These are phyloP conservation scores for Trinectes maculatus DNA, from an alignment of 2,113 vertebrate species.

Conservation along the genomic window DNA sequence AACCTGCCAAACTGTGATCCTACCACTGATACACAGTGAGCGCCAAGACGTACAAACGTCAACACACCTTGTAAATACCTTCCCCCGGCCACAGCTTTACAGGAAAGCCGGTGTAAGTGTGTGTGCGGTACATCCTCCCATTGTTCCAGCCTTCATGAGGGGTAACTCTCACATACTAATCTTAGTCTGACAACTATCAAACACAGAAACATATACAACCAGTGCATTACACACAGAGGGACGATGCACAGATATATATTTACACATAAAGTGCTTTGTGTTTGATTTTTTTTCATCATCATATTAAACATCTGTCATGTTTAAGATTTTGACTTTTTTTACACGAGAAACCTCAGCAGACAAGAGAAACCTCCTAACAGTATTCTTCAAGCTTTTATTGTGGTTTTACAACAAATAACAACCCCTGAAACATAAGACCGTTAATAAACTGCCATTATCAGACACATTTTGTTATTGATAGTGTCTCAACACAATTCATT, in stretches of 20 bases:
- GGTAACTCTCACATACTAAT: constrained; percentile 54
- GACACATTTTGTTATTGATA: too few species aligned
- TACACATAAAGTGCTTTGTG: too few species aligned
- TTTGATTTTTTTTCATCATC: too few species aligned
- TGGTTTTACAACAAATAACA: too few species aligned
- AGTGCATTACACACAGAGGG: constrained; percentile 46
- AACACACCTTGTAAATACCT: constrained; percentile 53
- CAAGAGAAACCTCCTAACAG: too few species aligned
- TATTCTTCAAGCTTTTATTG: too few species aligned
- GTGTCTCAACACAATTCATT: too few species aligned
- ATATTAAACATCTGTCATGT: neutral
- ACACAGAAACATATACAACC: neutral
- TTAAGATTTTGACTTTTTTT: too few species aligned
- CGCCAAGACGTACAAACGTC: constrained; percentile 8
- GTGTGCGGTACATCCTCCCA: constrained; percentile 71
- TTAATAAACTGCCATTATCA: too few species aligned
- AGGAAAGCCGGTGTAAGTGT: constrained; percentile 38
- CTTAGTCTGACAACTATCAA: constrained; percentile 39
- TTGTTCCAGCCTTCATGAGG: constrained; percentile 69
- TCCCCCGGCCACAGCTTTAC: constrained; percentile 28
- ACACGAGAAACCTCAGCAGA: too few species aligned
- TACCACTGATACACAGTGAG: neutral
- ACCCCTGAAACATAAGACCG: too few species aligned
- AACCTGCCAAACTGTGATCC: constrained; percentile 1
- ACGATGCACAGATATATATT: too few species aligned